Evolutionary conservation across 2,113 vertebrate genomes (phyloP).

Genomic region (Bos javanicus): DNA sequence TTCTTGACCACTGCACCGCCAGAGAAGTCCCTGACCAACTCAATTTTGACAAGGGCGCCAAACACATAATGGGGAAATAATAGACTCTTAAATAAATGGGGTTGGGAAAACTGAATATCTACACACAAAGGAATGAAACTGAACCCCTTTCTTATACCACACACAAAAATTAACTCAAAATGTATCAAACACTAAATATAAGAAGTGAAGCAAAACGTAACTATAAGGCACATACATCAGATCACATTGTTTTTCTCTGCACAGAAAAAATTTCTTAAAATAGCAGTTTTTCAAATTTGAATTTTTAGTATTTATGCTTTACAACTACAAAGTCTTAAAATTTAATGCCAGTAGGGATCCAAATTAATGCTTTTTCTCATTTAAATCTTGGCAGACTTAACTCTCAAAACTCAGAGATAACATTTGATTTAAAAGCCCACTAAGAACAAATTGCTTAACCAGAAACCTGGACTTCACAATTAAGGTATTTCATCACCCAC

Average conservation of each 20-base stretch:
- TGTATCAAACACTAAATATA: background rate
- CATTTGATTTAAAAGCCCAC: constrained; percentile 46
- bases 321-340: constrained; percentile 24
- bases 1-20: background rate
- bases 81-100: background rate
- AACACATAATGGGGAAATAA: background rate
- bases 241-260: background rate
- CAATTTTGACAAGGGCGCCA: background rate
- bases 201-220: background rate
- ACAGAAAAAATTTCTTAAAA: background rate
- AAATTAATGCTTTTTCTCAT: constrained; percentile 33
- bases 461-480: constrained; percentile 35
- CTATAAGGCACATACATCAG: background rate
- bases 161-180: background rate
- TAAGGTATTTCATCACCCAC: constrained; percentile 21
- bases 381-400: constrained; percentile 41
- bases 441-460: constrained; percentile 41
- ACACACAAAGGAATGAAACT: background rate
- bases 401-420: constrained; percentile 40
- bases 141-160: background rate
- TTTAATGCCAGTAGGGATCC: background rate
- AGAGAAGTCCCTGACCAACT: background rate
- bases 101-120: background rate
- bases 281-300: constrained; percentile 19
- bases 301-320: constrained; percentile 12